Percentiles rank a stretch among this genome's conserved stretches.
These are phyloP conservation scores for Phoxinus dragarum DNA, from an alignment of 2,797 vertebrate species.

Conservation along the genomic window DNA sequence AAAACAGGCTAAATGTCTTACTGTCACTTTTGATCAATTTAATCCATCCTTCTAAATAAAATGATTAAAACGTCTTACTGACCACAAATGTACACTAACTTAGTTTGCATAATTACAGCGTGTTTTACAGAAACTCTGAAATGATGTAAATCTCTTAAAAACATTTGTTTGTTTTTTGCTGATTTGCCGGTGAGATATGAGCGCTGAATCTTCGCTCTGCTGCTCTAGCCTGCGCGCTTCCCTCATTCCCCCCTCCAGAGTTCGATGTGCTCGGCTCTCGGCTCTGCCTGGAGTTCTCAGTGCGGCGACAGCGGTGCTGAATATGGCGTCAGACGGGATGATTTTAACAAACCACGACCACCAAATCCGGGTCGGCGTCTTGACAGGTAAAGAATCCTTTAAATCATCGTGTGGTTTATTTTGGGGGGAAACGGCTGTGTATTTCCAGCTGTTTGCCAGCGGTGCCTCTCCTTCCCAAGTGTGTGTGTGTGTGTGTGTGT, in stretches of 20 bases:
- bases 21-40: background rate
- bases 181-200: constrained; percentile 56
- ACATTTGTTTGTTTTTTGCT: background rate
- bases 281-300: constrained; percentile 82
- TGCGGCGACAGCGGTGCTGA: constrained; percentile 86
- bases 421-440: constrained; percentile 23
- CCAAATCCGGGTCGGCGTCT: constrained; percentile 94
- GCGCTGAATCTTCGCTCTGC: constrained; percentile 69
- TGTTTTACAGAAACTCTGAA: background rate
- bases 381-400: constrained; percentile 86
- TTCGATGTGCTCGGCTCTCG: constrained; percentile 82
- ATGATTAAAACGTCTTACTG: background rate
- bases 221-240: constrained; percentile 73
- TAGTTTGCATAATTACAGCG: background rate
- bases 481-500: constrained; percentile 62
- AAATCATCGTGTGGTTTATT: constrained; percentile 34
- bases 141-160: background rate
- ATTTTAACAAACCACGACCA: constrained; percentile 98
- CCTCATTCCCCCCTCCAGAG: constrained; percentile 64
- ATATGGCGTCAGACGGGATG: constrained; percentile 98
- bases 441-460: constrained; percentile 59
- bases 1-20: background rate
- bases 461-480: constrained; percentile 50
- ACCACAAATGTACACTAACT: no score
- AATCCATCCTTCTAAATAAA: background rate